Evolutionary conservation across 2,113 vertebrate genomes (phyloP).

Genomic region (Cichladusa arquata): DNA sequence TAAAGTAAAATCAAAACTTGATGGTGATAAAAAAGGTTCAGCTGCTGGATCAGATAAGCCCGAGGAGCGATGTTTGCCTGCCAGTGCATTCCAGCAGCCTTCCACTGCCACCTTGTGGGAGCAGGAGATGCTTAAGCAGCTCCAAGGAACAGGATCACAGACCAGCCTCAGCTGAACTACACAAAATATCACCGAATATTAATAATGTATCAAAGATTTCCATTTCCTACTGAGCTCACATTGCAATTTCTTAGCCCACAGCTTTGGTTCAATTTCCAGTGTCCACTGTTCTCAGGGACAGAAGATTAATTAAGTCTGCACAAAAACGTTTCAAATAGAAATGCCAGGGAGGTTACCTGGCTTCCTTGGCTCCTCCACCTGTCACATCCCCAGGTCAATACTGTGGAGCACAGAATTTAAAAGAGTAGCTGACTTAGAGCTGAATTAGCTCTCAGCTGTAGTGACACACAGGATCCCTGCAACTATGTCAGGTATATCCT

Average conservation of each 20-base stretch:
- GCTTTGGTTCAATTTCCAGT: not conserved
- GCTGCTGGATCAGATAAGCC: not conserved
- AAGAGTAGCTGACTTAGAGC: not conserved
- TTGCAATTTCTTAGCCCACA: not conserved
- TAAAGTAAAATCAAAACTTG: not conserved
- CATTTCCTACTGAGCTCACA: not conserved
- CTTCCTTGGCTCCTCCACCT: not conserved
- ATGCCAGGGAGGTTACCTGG: not conserved
- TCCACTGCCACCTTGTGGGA: conserved; percentile 47
- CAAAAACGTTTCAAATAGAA: not conserved
- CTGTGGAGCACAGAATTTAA: not conserved
- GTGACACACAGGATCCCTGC: not conserved
- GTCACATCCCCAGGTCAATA: not conserved
- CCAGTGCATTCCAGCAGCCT: not conserved
- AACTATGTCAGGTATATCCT: not conserved
- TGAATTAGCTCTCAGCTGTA: not conserved
- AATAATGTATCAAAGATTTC: not conserved
- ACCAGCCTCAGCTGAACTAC: not conserved
- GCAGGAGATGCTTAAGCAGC: not conserved
- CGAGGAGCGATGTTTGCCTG: accelerated
- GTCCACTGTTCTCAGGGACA: not conserved
- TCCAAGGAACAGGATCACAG: not conserved
- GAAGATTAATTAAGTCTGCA: not conserved
- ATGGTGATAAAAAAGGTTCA: not conserved
- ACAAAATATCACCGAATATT: not conserved